Percentiles rank a stretch among this genome's conserved stretches.
phyloP scores from a whole-genome alignment of 2,797 vertebrate genomes.

The Acanthis flammea region DNA sequence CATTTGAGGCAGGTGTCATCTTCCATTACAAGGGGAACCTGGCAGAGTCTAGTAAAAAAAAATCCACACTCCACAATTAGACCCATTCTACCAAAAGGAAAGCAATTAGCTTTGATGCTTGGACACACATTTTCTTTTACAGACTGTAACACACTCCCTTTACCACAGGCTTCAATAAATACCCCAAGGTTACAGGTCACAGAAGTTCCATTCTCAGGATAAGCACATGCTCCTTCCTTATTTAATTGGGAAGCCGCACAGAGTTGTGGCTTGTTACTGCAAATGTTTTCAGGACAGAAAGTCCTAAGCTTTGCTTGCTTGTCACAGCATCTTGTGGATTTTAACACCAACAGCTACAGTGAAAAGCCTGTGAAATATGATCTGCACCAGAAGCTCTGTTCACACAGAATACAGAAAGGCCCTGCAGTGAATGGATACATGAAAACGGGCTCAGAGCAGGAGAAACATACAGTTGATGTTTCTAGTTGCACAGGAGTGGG shows the following conservation, averaged over 20 bases:
- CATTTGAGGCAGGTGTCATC: background rate
- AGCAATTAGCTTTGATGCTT: background rate
- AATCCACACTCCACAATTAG: background rate
- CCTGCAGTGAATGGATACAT: background rate
- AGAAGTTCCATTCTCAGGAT: background rate
- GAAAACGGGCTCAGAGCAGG: background rate
- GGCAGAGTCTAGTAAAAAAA: background rate
- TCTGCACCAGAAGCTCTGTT: background rate
- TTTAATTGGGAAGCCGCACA: background rate
- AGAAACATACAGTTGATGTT: background rate
- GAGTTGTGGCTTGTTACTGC: constrained; percentile 16
- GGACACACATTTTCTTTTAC: background rate
- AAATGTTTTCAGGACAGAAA: constrained; percentile 37
- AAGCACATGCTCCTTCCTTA: background rate
- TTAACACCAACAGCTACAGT: constrained; percentile 19
- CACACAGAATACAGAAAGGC: background rate
- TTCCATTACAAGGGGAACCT: background rate
- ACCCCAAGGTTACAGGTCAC: background rate
- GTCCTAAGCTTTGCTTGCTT: constrained; percentile 8
- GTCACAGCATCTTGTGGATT: constrained; percentile 23
- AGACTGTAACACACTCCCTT: background rate
- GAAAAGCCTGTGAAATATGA: background rate
- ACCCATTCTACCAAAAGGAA: background rate
- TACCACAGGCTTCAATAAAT: background rate
- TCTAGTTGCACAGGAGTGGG: background rate